phyloP scores from a whole-genome alignment of 35 echinoderm and acorn worm genomes.

The Hemicentrotus pulcherrimus region DNA sequence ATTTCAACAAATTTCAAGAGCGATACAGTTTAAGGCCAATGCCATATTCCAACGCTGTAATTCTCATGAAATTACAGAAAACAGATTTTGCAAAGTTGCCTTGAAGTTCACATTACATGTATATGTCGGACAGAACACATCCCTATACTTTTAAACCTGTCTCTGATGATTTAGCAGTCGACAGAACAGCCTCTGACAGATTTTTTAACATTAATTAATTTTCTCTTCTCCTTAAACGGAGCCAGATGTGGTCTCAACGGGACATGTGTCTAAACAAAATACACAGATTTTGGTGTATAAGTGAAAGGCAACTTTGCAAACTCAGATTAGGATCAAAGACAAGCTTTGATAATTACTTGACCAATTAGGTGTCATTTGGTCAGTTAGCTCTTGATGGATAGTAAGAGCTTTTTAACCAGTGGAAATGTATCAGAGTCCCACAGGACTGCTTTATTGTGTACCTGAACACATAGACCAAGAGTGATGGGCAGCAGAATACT shows the following conservation, averaged over 20 bases:
- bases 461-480: not conserved
- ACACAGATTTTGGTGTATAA: no score
- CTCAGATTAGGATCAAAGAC: not conserved
- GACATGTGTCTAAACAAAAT: no score
- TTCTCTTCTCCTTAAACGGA: no score
- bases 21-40: not conserved
- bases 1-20: not conserved
- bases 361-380: not conserved
- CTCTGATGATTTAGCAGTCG: not conserved
- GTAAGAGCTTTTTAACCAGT: not conserved
- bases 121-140: not conserved
- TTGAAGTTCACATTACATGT: not conserved
- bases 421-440: not conserved
- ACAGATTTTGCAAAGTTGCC: not conserved
- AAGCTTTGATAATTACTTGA: not conserved
- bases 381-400: not conserved
- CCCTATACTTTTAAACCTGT: not conserved
- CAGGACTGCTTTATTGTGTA: not conserved
- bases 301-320: conserved; percentile 1
- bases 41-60: not conserved
- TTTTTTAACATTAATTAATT: no score
- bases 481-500: not conserved
- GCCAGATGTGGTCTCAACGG: no score
- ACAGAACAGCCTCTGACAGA: no score
- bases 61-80: not conserved